phyloP scores from a whole-genome alignment of 1,140 invertebrate species.

The Drosophila micromelanica region DNA sequence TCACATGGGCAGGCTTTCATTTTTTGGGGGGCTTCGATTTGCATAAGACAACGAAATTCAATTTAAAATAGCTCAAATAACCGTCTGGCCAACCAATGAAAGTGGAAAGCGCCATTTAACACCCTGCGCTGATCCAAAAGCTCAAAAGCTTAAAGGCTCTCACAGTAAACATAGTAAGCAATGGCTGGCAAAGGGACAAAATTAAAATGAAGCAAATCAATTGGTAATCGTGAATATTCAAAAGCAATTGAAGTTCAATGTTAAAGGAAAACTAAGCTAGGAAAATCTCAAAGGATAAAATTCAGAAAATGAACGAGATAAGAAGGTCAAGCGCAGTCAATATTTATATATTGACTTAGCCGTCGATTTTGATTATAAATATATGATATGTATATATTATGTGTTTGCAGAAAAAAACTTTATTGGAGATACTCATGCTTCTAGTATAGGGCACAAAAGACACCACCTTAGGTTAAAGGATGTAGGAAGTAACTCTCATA shows the following conservation, averaged over 20 bases:
- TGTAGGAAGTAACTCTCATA: too few relatives aligned
- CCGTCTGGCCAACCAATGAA: conserved; percentile 11
- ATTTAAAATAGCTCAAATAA: conserved; percentile 28
- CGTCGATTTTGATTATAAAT: too few relatives aligned
- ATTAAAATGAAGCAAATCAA: conserved; percentile 3
- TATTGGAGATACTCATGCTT: too few relatives aligned
- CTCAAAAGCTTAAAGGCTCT: conserved; percentile 5
- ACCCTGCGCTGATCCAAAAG: conserved; percentile 12
- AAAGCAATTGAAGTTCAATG: conserved; percentile 14
- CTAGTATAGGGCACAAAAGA: too few relatives aligned
- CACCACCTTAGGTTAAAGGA: neutral
- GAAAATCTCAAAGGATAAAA: neutral
- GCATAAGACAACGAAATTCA: conserved; percentile 51
- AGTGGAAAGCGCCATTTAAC: conserved; percentile 27
- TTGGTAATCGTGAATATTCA: neutral
- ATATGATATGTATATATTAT: too few relatives aligned
- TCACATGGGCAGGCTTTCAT: conserved; percentile 69
- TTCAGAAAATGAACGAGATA: neutral
- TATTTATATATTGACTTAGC: too few relatives aligned
- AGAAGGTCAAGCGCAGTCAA: too few relatives aligned
- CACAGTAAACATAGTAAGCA: too few relatives aligned
- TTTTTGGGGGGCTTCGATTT: conserved; percentile 58
- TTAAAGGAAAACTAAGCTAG: neutral
- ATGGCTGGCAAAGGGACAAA: neutral
- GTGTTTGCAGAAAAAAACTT: too few relatives aligned